phyloP scores from a whole-genome alignment of 2,113 vertebrate species.

The Prionailurus bengalensis region DNA sequence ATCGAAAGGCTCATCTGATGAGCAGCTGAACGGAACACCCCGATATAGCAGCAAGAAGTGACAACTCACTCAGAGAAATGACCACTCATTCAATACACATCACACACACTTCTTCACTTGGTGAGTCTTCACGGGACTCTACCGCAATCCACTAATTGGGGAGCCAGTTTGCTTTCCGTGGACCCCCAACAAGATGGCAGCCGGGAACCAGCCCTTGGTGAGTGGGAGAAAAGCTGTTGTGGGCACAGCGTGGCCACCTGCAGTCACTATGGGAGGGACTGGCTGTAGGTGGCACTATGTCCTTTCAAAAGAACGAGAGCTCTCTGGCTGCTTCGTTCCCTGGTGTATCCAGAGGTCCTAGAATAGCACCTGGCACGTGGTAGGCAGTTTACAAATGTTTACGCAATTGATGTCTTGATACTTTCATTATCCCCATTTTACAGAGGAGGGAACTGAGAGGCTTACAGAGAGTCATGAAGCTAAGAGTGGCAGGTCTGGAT shows the following conservation, averaged over 20 bases:
- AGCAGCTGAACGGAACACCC: not conserved
- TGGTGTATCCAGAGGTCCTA: not conserved
- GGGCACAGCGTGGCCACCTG: not conserved
- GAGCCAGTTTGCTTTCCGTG: not conserved
- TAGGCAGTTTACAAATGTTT: not conserved
- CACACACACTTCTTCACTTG: not conserved
- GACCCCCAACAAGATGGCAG: not conserved
- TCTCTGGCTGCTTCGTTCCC: not conserved
- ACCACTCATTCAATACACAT: not conserved
- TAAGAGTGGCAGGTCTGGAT: not conserved
- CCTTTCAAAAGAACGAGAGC: not conserved
- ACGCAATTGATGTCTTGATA: accelerated
- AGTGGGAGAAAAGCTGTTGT: not conserved
- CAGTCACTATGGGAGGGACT: not conserved
- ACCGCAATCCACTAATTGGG: not conserved
- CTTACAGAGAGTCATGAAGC: not conserved
- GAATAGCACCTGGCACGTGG: not conserved
- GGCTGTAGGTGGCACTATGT: not conserved
- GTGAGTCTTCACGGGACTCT: not conserved
- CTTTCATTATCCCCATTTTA: not conserved
- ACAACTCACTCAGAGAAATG: not conserved
- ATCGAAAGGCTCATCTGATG: not conserved
- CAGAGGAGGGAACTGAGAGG: constrained; percentile 11
- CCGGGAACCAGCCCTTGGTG: not conserved
- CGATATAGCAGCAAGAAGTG: not conserved